Evolutionary conservation across 1,140 invertebrate genomes (phyloP), one percentile per base, ranked within the genome.

Genomic region (Notospermus geniculatus): DNA sequence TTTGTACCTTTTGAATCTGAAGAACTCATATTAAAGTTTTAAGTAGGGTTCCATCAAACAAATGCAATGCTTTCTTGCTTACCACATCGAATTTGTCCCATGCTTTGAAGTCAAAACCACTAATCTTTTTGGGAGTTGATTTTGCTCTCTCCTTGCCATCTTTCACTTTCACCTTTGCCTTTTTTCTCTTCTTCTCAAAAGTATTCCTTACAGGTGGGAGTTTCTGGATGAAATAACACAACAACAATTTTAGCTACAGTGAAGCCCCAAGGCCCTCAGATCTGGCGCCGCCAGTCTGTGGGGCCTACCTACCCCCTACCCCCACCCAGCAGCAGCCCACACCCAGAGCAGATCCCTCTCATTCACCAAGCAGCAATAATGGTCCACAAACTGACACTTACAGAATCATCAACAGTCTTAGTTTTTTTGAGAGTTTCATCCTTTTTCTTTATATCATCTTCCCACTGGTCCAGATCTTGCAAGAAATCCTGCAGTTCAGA

Each of bases 11-110:
- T n/a, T n/a, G n/a, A n/a, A n/a, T n/a, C n/a, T n/a, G n/a, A n/a
- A n/a, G n/a, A n/a, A n/a, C n/a, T n/a, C n/a, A n/a, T n/a, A n/a
- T n/a, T n/a, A n/a, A n/a, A n/a, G n/a, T n/a, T n/a, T n/a, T n/a
- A n/a, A n/a, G n/a, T n/a, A n/a, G n/a, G n/a, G n/a, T n/a, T 23
- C 22, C 17, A 28, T 23, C 28, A 59, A 19, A 25, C 5, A 15
- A 9, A 27, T 59, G 23, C 36, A 46, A 32, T 59, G 4, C 25
- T 7, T 50, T n/a, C 19, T 23, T n/a, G 53, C 70, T 83, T 83
- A 90, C 87, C 73, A 85, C 87, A 86, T 92, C 89, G 86, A 89
- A 91, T 73, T 90, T 89, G 29, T 92, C 89, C 90, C 90, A 92
- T 25, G 87, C 80, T 30, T 80, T 62, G 76, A 91, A 91, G 81